Evolutionary conservation across 2,113 vertebrate genomes (phyloP), one percentile per base, ranked within the genome.

Genomic region (Trichechus manatus): DNA sequence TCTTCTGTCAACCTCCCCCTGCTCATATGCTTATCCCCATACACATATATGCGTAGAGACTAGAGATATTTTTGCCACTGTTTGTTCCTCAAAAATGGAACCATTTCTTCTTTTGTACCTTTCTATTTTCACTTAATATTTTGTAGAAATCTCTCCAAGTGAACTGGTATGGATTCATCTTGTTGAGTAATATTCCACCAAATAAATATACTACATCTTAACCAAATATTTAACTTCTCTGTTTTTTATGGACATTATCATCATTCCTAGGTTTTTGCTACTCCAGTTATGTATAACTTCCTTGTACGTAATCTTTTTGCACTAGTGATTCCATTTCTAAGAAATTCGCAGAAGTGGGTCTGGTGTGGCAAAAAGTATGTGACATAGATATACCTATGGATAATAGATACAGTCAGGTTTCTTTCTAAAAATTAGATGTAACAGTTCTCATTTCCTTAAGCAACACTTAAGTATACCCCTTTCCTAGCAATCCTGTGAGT

Each of bases 241-340:
- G 1, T 23, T 78, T 70, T 91, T 74, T n/a, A 83, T 75, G 22
- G 20, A 25, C 36, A 1, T 89, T 36, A 89, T 15, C 29, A 39
- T 63, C 80, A 8, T 66, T 88, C 96, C 39, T 63, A 33, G 11
- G 14, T 68, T 83, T 95, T 93, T 93, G 64, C 13, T 42, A 93
- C 9, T 56, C 5, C 20, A 29, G 2, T 31, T 2, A 22, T 64
- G 29, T 29, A 25, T 87, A 87, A 59, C 31, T 44, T 27, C 9
- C 29, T 31, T 47, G 27, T n/a, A 39, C n/a, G 25, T 39, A 39
- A 74, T 42, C 36, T 36, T 72, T 36, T n/a, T 42, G 72, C 36
- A 25, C 1, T 59, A 5, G 6, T 50, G 4, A 27, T 36, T 79
- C n/a, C 42, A 36, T 74, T 63, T 72, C 56, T 74, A 82, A 81